Base-by-base conservation (phyloP, 2,797 vertebrate species). In the Takifugu rubripes region DNA sequence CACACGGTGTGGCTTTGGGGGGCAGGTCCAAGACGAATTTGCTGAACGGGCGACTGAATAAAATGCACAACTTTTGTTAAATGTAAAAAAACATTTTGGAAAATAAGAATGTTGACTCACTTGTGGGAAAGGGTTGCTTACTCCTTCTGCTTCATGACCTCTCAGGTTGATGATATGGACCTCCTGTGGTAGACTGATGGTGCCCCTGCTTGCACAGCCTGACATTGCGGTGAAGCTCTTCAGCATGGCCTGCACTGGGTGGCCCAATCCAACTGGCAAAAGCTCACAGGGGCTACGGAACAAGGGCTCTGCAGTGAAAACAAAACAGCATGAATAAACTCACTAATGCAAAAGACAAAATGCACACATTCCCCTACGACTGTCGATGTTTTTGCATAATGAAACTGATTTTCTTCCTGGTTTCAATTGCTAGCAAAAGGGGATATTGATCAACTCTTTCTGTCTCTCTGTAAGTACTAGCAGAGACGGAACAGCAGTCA, bases 131-230 rank as follows among this genome's bases (percentile, higher is more conserved):
- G 55, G 50, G 58, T 62, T 70, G 62, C 55, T 68, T 40, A 64
- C 49, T 75, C 86, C 92, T 77, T 91, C 91, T 73, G 87, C 66
- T 80, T 72, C 90, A 66, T 40, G 66, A 51, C 82, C 79, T 64
- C 91, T 91, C 71, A 99, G 92, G 87, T 98, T 98, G 84, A 99
- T 90, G 84, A 98, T 47, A 0, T 99, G 97, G 59, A 98, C 95
- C 72, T 99, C 97, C 68, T 94, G 94, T 0, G 92, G 92, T 49
- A 94, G 88, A 50, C 75, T 81, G 0, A 70, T 83, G 0, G 96
- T 98, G 78, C 93, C 95, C 49, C 92, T 86, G 85, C 95, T 98
- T n/a, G 95, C 95, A 36, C 97, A 99, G 74, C 96, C 96, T 0
- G 96, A 96, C 66, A 95, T 68, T 56, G 90, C 93, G 0, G 94